phyloP scores from a whole-genome alignment of 2,888 invertebrate species.

The Merodon equestris region DNA sequence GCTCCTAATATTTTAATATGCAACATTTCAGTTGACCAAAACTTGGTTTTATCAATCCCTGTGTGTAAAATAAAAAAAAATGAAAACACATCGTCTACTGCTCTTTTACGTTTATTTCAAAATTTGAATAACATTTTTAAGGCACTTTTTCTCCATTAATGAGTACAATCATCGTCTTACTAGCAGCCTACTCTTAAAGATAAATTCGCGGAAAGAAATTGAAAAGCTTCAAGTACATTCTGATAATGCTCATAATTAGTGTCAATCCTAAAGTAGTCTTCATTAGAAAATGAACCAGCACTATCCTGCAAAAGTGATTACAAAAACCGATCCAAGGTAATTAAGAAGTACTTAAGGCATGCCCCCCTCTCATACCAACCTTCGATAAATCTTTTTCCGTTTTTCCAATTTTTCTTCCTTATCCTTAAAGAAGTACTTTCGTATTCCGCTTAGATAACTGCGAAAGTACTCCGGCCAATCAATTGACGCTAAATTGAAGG shows the following conservation, averaged over 20 bases:
- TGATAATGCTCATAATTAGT: constrained; percentile 76
- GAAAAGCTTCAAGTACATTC: constrained; percentile 74
- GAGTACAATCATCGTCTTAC: too few relatives aligned
- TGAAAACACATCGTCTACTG: too few relatives aligned
- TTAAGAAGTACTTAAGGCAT: constrained; percentile 74
- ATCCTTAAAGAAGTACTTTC: constrained; percentile 85
- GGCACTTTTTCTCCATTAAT: too few relatives aligned
- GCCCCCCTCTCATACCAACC: constrained; percentile 71
- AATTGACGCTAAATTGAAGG: constrained; percentile 83
- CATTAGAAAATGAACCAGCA: constrained; percentile 75
- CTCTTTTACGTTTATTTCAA: too few relatives aligned
- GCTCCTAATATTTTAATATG: too few relatives aligned
- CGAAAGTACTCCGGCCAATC: constrained; percentile 85
- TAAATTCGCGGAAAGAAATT: constrained; percentile 74
- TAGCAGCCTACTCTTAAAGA: background rate
- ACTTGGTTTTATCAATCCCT: too few relatives aligned
- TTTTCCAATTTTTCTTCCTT: constrained; percentile 79
- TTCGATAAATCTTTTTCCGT: constrained; percentile 76
- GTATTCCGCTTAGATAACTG: constrained; percentile 84
- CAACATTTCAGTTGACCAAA: too few relatives aligned
- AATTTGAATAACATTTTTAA: too few relatives aligned
- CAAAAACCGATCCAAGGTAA: constrained; percentile 65
- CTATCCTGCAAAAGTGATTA: constrained; percentile 72
- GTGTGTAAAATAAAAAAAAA: too few relatives aligned
- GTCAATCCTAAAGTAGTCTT: constrained; percentile 76